Percentiles rank a stretch among this genome's conserved stretches.
Evolutionary conservation across 1,140 invertebrate genomes (phyloP).

Genomic region (Brachionus koreanus): DNA sequence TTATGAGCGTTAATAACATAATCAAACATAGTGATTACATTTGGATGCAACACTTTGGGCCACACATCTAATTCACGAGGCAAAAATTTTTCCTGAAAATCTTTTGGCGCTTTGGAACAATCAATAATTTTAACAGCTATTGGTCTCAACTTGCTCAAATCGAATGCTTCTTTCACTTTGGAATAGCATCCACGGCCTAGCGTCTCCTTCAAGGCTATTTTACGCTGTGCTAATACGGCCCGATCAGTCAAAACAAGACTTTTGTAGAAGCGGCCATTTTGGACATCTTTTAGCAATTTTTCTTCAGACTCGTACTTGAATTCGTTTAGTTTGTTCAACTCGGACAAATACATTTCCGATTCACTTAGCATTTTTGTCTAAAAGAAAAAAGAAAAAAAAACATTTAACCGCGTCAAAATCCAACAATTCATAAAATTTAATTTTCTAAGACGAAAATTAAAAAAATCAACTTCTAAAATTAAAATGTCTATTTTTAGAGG

Average conservation of each 20-base stretch:
- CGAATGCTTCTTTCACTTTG: constrained; percentile 39
- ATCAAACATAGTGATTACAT: constrained; percentile 63
- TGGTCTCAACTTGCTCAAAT: not conserved
- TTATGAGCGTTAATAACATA: constrained; percentile 11
- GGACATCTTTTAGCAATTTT: not conserved
- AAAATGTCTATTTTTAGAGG: constrained; percentile 7
- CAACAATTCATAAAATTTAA: not conserved
- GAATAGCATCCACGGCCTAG: constrained; percentile 35
- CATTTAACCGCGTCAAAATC: not conserved
- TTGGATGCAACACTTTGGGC: constrained; percentile 76
- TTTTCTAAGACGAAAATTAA: not conserved
- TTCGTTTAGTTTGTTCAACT: not conserved
- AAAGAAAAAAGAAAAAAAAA: not conserved
- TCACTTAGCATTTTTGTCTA: constrained; percentile 15
- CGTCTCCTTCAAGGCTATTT: constrained; percentile 16
- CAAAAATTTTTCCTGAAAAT: constrained; percentile 81
- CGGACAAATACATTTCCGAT: constrained; percentile 1
- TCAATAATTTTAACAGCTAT: constrained; percentile 83
- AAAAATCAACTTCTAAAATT: not conserved
- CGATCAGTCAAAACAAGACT: not conserved
- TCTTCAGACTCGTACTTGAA: constrained; percentile 32
- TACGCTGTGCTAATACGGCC: not conserved
- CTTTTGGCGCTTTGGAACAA: constrained; percentile 67
- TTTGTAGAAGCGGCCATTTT: constrained; percentile 6
- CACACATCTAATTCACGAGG: constrained; percentile 82